These are phyloP conservation scores for Thereva unica DNA, from an alignment of 2,888 invertebrate species.

Conservation along the genomic window DNA sequence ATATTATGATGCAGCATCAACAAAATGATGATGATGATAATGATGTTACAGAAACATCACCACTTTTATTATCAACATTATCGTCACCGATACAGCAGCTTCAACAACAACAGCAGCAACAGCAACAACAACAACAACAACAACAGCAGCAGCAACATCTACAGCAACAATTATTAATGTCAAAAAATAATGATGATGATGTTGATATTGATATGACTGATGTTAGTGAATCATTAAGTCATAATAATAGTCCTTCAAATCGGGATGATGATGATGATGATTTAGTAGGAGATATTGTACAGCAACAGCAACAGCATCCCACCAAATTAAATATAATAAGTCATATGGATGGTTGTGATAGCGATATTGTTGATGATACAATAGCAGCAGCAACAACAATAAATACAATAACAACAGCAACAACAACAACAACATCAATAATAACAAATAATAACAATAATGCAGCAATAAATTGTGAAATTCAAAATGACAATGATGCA, in stretches of 20 bases:
- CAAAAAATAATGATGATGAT: conserved; percentile 7
- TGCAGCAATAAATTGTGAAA: background rate
- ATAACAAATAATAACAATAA: background rate
- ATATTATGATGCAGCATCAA: no score
- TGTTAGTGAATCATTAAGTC: conserved; percentile 1
- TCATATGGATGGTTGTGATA: conserved; percentile 35
- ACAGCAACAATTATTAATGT: background rate
- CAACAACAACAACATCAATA: conserved; percentile 5
- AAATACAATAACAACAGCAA: background rate
- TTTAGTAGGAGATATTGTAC: no score
- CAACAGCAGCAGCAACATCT: conserved; percentile 30
- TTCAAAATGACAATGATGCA: background rate
- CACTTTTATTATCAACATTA: conserved; percentile 9
- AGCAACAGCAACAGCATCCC: background rate
- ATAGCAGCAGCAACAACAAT: background rate
- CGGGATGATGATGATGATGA: no score
- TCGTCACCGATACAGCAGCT: background rate
- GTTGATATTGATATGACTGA: conserved; percentile 16
- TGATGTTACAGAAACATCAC: background rate
- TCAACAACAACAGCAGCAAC: background rate
- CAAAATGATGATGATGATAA: no score
- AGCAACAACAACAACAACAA: background rate
- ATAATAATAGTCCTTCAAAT: background rate
- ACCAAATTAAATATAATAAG: conserved; percentile 11
- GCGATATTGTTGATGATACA: conserved; percentile 30